Evolutionary conservation across 2,888 invertebrate species (phyloP).

Genomic region (Spicauda simplicius): DNA sequence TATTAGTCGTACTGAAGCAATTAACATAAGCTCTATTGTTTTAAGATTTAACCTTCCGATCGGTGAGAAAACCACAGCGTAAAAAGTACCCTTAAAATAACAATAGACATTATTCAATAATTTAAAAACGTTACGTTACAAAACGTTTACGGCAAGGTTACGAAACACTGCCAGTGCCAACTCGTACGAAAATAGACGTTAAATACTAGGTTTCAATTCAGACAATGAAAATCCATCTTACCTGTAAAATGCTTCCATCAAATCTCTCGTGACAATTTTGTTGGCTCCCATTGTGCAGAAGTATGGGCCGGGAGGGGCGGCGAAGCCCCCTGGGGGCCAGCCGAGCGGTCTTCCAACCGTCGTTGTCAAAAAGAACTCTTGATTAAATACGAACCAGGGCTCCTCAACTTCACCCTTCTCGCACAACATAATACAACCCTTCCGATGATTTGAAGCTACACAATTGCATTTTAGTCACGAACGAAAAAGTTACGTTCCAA

Average conservation of each 20-base stretch:
- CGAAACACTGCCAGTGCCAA: no score
- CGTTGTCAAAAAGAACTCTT: slow-evolving; percentile 80
- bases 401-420: slow-evolving; percentile 85
- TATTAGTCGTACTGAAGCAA: no score
- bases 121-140: no score
- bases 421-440: slow-evolving; percentile 77
- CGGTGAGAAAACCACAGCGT: no score
- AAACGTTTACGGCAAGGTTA: no score
- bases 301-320: slow-evolving; percentile 90
- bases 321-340: slow-evolving; percentile 89
- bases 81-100: no score
- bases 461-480: not conserved
- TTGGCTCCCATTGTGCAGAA: slow-evolving; percentile 94
- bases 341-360: slow-evolving; percentile 87
- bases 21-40: no score
- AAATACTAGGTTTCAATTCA: not conserved
- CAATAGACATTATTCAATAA: no score
- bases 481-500: no score
- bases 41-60: no score
- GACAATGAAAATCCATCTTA: slow-evolving; percentile 41
- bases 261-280: slow-evolving; percentile 91
- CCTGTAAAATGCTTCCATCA: slow-evolving; percentile 91
- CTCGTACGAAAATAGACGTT: not conserved
- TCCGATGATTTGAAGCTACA: slow-evolving; percentile 64
- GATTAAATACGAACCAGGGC: slow-evolving; percentile 91